Percentiles rank a stretch among this genome's conserved stretches.
These are phyloP conservation scores for Moxostoma hubbsi DNA, from an alignment of 2,797 vertebrate species.

Conservation along the genomic window DNA sequence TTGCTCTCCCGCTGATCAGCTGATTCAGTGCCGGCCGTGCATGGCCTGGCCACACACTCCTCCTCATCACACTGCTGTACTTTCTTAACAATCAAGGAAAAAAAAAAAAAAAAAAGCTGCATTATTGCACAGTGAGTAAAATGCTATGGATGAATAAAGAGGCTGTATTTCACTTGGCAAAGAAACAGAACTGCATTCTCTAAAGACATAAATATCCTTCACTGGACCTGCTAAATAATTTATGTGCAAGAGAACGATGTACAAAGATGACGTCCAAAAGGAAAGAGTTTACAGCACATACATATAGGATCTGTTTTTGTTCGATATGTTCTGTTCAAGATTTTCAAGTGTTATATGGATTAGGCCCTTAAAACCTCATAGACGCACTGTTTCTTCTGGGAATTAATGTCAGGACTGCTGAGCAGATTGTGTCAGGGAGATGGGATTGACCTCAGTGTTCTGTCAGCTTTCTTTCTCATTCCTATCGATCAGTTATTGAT, in stretches of 20 bases:
- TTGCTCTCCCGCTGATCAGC: too few species aligned
- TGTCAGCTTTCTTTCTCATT: background rate
- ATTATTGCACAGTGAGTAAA: constrained; percentile 25
- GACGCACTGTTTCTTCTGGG: background rate
- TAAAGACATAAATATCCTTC: constrained; percentile 23
- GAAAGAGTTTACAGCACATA: constrained; percentile 4
- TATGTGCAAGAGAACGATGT: background rate
- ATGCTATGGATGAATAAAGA: constrained; percentile 27
- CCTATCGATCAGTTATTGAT: constrained; percentile 21
- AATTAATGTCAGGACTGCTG: background rate
- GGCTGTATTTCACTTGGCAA: constrained; percentile 3
- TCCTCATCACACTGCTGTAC: background rate
- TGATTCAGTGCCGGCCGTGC: too few species aligned
- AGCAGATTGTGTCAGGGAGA: background rate
- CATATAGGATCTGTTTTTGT: background rate
- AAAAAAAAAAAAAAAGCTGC: constrained; percentile 19
- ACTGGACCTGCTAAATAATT: constrained; percentile 32
- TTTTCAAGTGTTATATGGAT: background rate
- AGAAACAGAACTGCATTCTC: constrained; percentile 27
- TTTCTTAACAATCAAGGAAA: constrained; percentile 4
- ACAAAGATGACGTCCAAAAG: constrained; percentile 9
- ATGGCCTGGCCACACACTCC: too few species aligned
- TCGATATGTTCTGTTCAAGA: background rate
- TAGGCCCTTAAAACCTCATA: background rate
- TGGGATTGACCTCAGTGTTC: constrained; percentile 9